Conservation (phyloP, 1,140 invertebrate genomes). For the Trinorchestia longiramus region DNA sequence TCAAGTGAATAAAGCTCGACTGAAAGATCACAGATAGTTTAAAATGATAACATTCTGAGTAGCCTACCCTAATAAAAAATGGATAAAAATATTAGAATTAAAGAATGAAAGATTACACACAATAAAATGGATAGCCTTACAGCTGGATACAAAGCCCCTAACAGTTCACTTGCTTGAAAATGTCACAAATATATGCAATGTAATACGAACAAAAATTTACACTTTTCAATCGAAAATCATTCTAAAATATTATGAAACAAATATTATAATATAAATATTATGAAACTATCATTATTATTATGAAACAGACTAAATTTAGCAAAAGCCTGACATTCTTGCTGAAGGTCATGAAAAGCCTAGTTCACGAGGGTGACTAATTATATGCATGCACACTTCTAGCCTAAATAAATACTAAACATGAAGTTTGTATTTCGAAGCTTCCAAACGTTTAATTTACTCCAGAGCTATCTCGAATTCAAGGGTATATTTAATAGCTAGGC, state of each 20-base stretch:
- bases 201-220: too few relatives aligned
- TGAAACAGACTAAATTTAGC: background rate
- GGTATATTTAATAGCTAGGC: too few relatives aligned
- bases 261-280: too few relatives aligned
- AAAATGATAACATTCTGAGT: too few relatives aligned
- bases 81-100: background rate
- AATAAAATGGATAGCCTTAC: background rate
- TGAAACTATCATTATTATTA: too few relatives aligned
- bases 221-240: too few relatives aligned
- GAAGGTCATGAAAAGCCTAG: background rate
- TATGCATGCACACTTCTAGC: background rate
- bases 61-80: background rate
- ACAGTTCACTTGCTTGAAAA: too few relatives aligned
- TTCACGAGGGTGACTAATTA: background rate
- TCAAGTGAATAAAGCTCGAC: background rate
- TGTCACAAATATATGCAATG: too few relatives aligned
- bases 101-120: background rate
- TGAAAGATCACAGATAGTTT: too few relatives aligned
- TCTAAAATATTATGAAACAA: too few relatives aligned
- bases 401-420: background rate
- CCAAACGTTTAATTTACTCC: background rate
- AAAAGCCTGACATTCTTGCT: background rate
- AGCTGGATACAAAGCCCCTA: background rate
- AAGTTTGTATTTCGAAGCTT: background rate
- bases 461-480: background rate